phyloP scores from a whole-genome alignment of 2,113 vertebrate species.

The Eudyptes chrysolophus region DNA sequence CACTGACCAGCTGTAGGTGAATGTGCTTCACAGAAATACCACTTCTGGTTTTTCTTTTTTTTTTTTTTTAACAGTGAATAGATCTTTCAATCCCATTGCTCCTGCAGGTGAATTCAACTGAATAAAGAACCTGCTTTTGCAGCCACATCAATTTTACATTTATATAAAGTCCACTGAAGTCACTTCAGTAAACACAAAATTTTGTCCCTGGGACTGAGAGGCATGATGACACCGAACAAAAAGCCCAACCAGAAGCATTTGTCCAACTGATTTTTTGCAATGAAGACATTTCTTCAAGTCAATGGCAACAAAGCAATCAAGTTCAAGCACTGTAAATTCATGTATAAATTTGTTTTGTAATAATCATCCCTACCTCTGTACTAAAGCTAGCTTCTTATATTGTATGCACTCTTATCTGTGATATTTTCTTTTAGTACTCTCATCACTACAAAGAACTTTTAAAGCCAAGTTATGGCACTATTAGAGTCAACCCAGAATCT shows the following conservation, averaged over 20 bases:
- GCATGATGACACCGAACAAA: background rate
- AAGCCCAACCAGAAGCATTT: background rate
- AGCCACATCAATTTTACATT: background rate
- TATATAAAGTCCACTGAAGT: background rate
- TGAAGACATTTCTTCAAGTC: background rate
- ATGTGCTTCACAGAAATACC: slow-evolving; percentile 5
- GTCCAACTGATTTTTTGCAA: background rate
- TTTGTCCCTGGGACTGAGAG: background rate
- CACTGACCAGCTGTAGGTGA: slow-evolving; percentile 13
- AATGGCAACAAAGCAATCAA: background rate
- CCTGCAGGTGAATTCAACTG: background rate
- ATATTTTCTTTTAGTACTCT: background rate
- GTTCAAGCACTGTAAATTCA: background rate
- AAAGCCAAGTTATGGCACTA: background rate
- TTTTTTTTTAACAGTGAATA: background rate
- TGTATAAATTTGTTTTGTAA: background rate
- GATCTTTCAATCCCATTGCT: background rate
- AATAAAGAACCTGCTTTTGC: background rate
- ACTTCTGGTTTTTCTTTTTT: background rate
- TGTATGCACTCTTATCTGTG: slow-evolving; percentile 1
- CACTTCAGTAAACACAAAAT: background rate
- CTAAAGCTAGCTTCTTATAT: background rate
- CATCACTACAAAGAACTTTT: slow-evolving; percentile 7
- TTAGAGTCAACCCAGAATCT: slow-evolving; percentile 11
- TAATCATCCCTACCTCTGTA: background rate